A percentile compares a stretch with the other conserved stretches of the same genome.
Conservation (phyloP, 2,797 vertebrate species). For the Miichthys miiuy region DNA sequence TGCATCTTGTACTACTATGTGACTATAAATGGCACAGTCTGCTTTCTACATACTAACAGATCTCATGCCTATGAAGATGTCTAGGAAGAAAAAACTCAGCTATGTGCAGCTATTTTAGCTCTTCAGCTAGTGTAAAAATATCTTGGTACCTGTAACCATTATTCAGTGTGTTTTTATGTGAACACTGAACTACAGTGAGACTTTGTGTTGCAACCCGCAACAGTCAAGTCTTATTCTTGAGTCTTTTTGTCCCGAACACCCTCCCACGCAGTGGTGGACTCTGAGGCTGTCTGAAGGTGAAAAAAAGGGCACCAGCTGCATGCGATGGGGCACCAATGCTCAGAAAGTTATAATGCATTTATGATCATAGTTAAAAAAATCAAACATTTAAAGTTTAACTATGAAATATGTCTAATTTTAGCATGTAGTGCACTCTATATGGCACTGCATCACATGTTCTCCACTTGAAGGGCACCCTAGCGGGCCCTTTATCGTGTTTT, state of each 20-base stretch:
- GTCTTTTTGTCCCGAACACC: not conserved
- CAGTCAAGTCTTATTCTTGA: conserved; percentile 1
- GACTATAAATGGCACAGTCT: conserved; percentile 50
- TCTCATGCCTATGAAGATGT: conserved; percentile 19
- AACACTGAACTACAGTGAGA: not conserved
- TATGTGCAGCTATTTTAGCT: conserved; percentile 13
- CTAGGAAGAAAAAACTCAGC: conserved; percentile 15
- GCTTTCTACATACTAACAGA: conserved; percentile 31
- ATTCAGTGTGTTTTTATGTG: conserved; percentile 9
- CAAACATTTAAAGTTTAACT: not conserved
- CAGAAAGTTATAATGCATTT: not conserved
- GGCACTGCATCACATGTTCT: not conserved
- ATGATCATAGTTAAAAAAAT: not conserved
- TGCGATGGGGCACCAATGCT: not conserved
- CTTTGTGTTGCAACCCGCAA: not conserved
- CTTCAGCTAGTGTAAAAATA: conserved; percentile 30
- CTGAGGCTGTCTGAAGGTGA: too few relatives aligned
- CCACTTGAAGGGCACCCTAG: not conserved
- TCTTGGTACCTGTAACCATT: conserved; percentile 1
- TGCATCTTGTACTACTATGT: conserved; percentile 28
- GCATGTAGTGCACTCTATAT: not conserved
- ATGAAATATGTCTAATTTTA: not conserved
- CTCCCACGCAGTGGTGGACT: not conserved
- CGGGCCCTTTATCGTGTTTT: not conserved
- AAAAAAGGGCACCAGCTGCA: not conserved